phyloP scores from a whole-genome alignment of 2,797 vertebrate species.

The Pseudocheirus occidentalis region DNA sequence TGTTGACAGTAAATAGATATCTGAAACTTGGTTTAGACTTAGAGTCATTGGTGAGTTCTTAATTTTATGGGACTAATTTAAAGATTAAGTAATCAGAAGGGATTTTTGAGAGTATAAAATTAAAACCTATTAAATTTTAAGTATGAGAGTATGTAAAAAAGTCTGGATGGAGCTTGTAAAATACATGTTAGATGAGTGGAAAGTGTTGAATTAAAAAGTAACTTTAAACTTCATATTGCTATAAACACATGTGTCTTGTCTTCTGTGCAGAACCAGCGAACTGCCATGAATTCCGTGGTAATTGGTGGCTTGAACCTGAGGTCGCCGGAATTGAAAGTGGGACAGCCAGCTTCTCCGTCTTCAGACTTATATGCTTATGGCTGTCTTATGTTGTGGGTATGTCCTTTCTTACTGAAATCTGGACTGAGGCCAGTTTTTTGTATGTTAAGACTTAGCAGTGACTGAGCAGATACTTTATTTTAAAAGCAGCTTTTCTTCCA shows the following conservation, averaged over 20 bases:
- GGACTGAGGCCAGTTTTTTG: constrained; percentile 1
- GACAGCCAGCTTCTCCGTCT: constrained; percentile 83
- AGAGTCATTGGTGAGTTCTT: not conserved
- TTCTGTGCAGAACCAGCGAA: constrained; percentile 83
- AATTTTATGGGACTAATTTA: constrained; percentile 48
- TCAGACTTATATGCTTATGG: constrained; percentile 88
- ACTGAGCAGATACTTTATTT: not conserved
- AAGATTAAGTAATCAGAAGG: constrained; percentile 23
- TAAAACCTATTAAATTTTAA: constrained; percentile 39
- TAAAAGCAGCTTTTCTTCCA: not conserved
- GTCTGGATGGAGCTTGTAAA: constrained; percentile 47
- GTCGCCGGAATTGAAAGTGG: constrained; percentile 86
- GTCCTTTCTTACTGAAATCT: constrained; percentile 62
- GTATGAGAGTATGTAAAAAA: constrained; percentile 38
- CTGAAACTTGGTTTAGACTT: not conserved
- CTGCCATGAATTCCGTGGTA: constrained; percentile 77
- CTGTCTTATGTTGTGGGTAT: constrained; percentile 87
- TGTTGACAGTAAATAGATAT: not conserved
- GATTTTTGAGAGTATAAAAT: constrained; percentile 40
- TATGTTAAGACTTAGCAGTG: not conserved
- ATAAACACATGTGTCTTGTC: constrained; percentile 44
- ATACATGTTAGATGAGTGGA: constrained; percentile 31
- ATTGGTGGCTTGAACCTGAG: constrained; percentile 83
- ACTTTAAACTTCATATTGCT: not conserved
- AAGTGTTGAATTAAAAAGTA: constrained; percentile 4